phyloP scores from a whole-genome alignment of 2,113 vertebrate species.

The Galemys pyrenaicus region DNA sequence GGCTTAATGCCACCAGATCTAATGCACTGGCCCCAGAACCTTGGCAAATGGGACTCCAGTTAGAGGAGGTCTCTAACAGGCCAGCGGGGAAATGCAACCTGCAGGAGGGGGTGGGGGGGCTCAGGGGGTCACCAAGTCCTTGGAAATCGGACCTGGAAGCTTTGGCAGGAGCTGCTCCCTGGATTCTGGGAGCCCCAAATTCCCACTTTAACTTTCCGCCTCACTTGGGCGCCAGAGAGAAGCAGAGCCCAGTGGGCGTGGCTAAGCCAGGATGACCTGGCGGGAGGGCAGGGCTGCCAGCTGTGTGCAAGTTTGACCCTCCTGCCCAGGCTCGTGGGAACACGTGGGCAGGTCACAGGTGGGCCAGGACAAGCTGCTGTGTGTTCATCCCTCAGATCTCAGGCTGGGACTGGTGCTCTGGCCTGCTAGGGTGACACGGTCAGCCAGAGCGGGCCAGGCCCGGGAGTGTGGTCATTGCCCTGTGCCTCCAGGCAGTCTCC shows the following conservation, averaged over 20 bases:
- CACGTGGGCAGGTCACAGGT: background rate
- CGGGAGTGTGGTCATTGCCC: background rate
- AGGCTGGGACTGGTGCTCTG: background rate
- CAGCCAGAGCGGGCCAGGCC: background rate
- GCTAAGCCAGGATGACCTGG: background rate
- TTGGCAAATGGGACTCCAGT: background rate
- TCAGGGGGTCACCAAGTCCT: background rate
- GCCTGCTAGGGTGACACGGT: background rate
- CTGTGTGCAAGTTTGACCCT: background rate
- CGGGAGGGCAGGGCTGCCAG: background rate
- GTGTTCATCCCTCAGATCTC: background rate
- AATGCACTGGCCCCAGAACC: background rate
- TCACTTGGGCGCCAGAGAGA: background rate
- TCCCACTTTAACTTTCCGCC: background rate
- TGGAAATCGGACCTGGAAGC: background rate
- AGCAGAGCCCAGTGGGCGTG: background rate
- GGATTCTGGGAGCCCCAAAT: background rate
- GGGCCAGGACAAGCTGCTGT: background rate
- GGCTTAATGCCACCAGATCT: background rate
- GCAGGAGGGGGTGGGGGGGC: background rate
- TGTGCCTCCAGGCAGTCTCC: too few relatives aligned
- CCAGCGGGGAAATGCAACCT: too few relatives aligned
- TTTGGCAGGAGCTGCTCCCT: background rate
- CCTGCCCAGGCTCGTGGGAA: background rate
- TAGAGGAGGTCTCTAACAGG: too few relatives aligned